Percentiles rank a stretch among this genome's conserved stretches.
Conservation (phyloP, 1,140 invertebrate species). For the Philopotamus ludificatus region DNA sequence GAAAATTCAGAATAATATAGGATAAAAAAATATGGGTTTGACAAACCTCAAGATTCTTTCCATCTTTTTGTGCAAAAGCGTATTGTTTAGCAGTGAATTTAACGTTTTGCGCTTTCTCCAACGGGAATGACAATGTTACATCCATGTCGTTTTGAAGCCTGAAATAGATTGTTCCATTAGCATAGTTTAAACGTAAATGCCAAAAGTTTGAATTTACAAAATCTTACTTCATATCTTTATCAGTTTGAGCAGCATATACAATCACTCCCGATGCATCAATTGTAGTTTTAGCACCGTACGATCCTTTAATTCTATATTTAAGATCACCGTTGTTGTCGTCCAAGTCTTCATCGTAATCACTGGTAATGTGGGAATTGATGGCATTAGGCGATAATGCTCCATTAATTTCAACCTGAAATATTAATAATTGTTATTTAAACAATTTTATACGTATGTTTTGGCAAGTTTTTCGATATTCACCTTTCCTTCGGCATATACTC, state of each 20-base stretch:
- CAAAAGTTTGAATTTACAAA: too few relatives aligned
- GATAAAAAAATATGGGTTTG: conserved; percentile 2
- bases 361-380: background rate
- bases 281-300: conserved; percentile 48
- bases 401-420: conserved; percentile 12
- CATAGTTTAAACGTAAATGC: too few relatives aligned
- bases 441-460: background rate
- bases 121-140: conserved; percentile 43
- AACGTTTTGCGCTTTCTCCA: conserved; percentile 52
- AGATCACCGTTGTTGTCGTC: conserved; percentile 45
- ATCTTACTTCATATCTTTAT: conserved; percentile 46
- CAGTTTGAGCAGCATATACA: conserved; percentile 35
- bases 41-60: conserved; percentile 45
- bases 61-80: conserved; percentile 36
- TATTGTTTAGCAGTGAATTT: conserved; percentile 41
- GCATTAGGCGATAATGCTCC: background rate
- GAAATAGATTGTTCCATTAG: too few relatives aligned
- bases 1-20: too few relatives aligned
- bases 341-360: conserved; percentile 15
- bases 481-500: too few relatives aligned
- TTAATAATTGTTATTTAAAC: too few relatives aligned
- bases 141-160: conserved; percentile 27
- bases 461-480: too few relatives aligned
- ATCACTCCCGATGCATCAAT: conserved; percentile 43
- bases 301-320: conserved; percentile 49